Evolutionary conservation across 1,140 invertebrate genomes (phyloP).

Genomic region (Oncopodura yosiiana): DNA sequence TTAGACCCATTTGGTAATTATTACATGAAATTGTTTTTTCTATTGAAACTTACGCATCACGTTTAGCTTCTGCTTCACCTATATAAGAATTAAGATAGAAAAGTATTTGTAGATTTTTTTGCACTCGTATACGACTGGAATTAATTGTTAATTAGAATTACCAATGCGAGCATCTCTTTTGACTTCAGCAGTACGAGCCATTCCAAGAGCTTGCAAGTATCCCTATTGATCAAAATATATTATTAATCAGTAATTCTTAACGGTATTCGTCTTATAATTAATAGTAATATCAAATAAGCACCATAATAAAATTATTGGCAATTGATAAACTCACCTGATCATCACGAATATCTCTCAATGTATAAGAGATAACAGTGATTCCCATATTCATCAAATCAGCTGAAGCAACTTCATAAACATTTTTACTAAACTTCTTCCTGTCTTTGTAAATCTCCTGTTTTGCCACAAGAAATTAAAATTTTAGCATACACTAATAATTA

Average conservation of each 20-base stretch:
- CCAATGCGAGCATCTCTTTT: conserved; percentile 90
- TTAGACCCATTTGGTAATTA: no score
- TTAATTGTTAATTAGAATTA: no score
- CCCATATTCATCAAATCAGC: conserved; percentile 96
- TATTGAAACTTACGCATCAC: conserved; percentile 75
- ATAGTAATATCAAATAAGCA: not conserved
- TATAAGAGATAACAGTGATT: conserved; percentile 95
- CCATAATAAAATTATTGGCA: not conserved
- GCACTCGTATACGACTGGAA: no score
- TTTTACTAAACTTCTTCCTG: conserved; percentile 95
- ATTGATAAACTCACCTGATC: conserved; percentile 66
- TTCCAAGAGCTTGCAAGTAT: no score
- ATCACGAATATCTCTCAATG: conserved; percentile 92
- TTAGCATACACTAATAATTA: not conserved
- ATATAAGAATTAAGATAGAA: no score
- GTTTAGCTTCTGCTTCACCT: conserved; percentile 88
- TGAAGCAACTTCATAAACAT: conserved; percentile 88
- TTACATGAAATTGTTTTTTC: conserved; percentile 89
- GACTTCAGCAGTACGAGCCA: conserved; percentile 95
- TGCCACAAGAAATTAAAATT: not conserved
- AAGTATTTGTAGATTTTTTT: no score
- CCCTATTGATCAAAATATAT: not conserved
- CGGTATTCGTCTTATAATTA: not conserved
- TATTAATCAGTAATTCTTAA: conserved; percentile 6
- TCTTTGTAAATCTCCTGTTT: conserved; percentile 94